Percentiles rank a stretch among this genome's conserved stretches.
Conservation (phyloP, 2,797 vertebrate species). For the Trachurus trachurus region DNA sequence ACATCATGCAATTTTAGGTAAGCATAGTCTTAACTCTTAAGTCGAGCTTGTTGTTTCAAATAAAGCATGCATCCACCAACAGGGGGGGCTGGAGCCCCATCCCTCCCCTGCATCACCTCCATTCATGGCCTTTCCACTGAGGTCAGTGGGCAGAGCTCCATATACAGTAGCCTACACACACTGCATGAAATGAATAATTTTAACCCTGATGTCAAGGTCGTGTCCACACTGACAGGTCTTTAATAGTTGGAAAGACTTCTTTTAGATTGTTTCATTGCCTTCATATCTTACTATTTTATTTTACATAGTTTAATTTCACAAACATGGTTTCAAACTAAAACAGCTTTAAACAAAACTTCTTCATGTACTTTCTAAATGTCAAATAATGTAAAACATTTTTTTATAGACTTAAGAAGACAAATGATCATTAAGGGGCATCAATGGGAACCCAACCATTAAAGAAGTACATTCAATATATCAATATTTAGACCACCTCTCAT, state of each 20-base stretch:
- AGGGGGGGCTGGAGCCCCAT: slow-evolving; percentile 40
- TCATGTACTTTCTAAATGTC: too few species aligned
- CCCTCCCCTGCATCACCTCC: neutral
- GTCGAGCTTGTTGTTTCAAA: neutral
- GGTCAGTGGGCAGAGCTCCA: neutral
- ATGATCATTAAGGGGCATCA: too few species aligned
- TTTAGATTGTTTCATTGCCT: neutral
- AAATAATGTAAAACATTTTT: too few species aligned
- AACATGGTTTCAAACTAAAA: neutral
- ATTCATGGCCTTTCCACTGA: neutral
- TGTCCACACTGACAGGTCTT: neutral
- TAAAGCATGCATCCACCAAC: slow-evolving; percentile 4
- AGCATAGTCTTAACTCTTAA: neutral
- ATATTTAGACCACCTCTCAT: neutral
- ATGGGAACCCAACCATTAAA: neutral
- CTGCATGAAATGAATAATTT: too few species aligned
- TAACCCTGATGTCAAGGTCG: neutral
- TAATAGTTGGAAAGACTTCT: neutral
- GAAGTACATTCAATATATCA: neutral
- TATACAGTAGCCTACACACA: neutral
- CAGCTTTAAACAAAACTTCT: too few species aligned
- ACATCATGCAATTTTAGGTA: neutral
- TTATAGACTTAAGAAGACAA: too few species aligned
- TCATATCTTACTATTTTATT: neutral
- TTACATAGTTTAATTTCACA: too few species aligned